Base-by-base conservation (phyloP, 2,797 vertebrate genomes). In the Ambastaia sidthimunki region DNA sequence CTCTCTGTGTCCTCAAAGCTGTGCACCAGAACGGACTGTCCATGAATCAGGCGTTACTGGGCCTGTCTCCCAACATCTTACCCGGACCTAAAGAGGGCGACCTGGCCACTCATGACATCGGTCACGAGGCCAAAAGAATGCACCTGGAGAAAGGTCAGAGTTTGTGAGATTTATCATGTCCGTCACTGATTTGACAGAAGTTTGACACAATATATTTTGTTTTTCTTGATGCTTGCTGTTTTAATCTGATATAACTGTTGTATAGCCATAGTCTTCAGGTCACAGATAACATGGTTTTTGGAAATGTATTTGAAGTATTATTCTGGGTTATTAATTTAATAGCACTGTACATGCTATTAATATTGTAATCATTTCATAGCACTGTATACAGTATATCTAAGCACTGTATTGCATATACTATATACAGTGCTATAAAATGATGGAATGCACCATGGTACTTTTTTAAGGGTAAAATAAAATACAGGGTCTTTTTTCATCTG, bases 71-170 rank as follows among this genome's bases (percentile, higher is more conserved):
- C 84, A 99, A 95, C 84, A 94, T 99, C 16, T 91, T 95, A 19
- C 98, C 97, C 4, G 97, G 98, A 52, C 97, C 97, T 60, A 98
- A 97, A 89, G 98, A 99, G 85, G 98, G 98, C 65, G 98, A 99
- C 91, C 92, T 99, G 89, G 98, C 98, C 89, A 94, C 94, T 84
- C 97, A 98, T 74, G 97, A 99, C 74, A 95, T 97, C 86, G 96
- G 95, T 80, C 97, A 98, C 37, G 97, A 99, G 84, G 89, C 89
- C 13, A 99, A 99, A 93, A 95, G 98, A 92, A 96, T 98, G 91
- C 97, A 98, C 86, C 86, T 94, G 81, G 97, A 99, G 84, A 99
- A 99, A 98, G 97, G 97, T 98, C 92, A 94, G 85, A 76, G 4
- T 19, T 52, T 19, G 37, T 44, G 41, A 11, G 41, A 50, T 50